Conservation (phyloP, 2,888 invertebrate genomes). For the Callyntrura sp. region DNA sequence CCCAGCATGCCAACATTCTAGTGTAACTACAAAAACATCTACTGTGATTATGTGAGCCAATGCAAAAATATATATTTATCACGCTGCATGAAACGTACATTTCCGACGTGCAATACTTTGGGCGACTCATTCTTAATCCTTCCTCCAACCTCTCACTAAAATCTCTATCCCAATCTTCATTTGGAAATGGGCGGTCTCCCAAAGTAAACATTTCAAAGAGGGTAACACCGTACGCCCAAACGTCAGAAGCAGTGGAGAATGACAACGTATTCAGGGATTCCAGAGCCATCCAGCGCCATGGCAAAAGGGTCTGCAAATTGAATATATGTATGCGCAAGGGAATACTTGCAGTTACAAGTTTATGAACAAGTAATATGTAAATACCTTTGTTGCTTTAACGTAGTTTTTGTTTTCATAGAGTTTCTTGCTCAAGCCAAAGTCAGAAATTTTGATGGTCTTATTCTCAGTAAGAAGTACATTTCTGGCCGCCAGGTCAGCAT, state of each 20-base stretch:
- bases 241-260: no score
- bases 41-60: no score
- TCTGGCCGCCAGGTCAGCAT: conserved; percentile 79
- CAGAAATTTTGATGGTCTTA: conserved; percentile 74
- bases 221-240: conserved; percentile 70
- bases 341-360: no score
- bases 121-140: no score
- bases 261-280: conserved; percentile 63
- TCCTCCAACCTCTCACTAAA: conserved; percentile 50
- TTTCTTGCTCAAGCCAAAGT: no score
- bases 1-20: no score
- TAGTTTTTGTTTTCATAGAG: conserved; percentile 80
- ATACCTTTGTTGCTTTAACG: conserved; percentile 79
- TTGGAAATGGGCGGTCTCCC: conserved; percentile 71
- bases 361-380: not conserved
- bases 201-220: conserved; percentile 70
- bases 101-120: no score
- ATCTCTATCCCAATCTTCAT: conserved; percentile 64
- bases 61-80: no score
- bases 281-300: conserved; percentile 79
- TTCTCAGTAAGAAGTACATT: conserved; percentile 76
- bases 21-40: no score
- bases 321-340: no score
- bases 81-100: no score
- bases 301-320: conserved; percentile 60